Evolutionary conservation across 2,888 invertebrate genomes (phyloP).

Genomic region (Acanthosepion esculentum): DNA sequence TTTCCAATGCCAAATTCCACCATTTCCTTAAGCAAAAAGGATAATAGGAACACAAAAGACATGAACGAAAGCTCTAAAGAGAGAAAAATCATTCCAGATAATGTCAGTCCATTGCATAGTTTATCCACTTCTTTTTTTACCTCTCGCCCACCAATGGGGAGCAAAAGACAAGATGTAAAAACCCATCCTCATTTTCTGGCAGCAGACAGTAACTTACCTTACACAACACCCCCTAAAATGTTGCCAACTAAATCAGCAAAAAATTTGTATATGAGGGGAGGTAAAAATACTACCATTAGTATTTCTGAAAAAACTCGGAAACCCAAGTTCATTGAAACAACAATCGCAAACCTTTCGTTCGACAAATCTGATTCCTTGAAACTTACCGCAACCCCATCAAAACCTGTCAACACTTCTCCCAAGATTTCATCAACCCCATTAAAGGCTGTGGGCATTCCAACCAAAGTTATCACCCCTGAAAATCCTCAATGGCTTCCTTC

Average conservation of each 20-base stretch:
- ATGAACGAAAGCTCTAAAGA: background rate
- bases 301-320: background rate
- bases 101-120: background rate
- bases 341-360: background rate
- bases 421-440: background rate
- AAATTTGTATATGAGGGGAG: background rate
- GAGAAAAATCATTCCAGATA: background rate
- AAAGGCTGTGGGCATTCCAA: background rate
- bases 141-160: background rate
- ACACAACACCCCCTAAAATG: background rate
- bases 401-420: background rate
- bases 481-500: background rate
- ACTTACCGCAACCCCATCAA: background rate
- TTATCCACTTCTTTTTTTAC: background rate
- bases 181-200: background rate
- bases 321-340: background rate
- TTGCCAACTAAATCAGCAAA: background rate
- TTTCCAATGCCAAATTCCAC: slow-evolving; percentile 4
- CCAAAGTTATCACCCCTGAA: background rate
- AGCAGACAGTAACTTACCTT: background rate
- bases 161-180: background rate
- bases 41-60: background rate
- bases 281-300: background rate
- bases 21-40: background rate
- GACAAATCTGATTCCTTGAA: background rate